Evolutionary conservation across 2,113 vertebrate species (phyloP).

Genomic region (Lutjanus erythropterus): DNA sequence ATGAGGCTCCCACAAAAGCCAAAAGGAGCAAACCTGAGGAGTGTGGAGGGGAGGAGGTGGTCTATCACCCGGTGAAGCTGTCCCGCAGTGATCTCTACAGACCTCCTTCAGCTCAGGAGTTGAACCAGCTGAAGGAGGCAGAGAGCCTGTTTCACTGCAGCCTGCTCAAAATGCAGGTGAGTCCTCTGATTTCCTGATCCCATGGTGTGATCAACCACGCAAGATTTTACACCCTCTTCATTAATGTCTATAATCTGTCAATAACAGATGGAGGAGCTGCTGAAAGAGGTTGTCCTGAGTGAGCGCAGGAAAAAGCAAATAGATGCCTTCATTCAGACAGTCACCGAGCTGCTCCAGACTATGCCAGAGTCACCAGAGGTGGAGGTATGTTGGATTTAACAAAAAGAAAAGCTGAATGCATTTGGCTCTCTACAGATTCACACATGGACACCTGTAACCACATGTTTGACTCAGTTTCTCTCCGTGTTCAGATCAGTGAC

Average conservation of each 20-base stretch:
- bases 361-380: conserved; percentile 86
- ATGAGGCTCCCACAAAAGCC: conserved; percentile 40
- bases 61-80: conserved; percentile 86
- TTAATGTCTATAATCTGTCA: background rate
- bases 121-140: conserved; percentile 92
- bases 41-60: conserved; percentile 34
- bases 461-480: background rate
- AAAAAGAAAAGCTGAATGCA: background rate
- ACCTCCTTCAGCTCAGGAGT: conserved; percentile 92
- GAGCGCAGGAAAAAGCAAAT: conserved; percentile 90
- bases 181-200: background rate
- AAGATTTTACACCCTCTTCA: background rate
- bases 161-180: conserved; percentile 93
- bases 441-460: background rate
- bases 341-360: conserved; percentile 84
- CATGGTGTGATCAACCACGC: background rate
- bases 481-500: conserved; percentile 86
- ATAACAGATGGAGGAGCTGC: conserved; percentile 92
- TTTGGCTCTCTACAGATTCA: background rate
- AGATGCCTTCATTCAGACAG: conserved; percentile 86
- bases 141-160: conserved; percentile 95
- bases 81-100: conserved; percentile 90
- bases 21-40: conserved; percentile 72
- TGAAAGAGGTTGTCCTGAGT: conserved; percentile 93
- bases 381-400: conserved; percentile 79